A percentile compares a stretch with the other conserved stretches of the same genome.
Conservation (phyloP, 2,113 vertebrate genomes). For the Hymenochirus boettgeri region DNA sequence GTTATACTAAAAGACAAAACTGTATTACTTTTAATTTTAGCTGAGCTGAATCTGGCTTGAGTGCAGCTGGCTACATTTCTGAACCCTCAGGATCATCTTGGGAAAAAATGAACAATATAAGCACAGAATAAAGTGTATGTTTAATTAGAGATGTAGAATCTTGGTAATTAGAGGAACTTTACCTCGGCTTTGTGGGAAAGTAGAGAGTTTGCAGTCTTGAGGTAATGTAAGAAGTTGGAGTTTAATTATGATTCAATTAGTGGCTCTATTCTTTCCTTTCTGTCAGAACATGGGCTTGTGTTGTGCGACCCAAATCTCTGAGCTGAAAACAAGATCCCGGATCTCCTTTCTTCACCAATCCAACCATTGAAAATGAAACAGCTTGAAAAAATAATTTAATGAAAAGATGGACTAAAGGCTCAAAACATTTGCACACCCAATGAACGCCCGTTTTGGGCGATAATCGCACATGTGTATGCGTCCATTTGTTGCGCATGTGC, state of each 20-base stretch:
- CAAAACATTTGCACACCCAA: too few relatives aligned
- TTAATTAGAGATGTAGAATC: neutral
- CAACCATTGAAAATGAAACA: neutral
- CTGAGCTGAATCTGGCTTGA: neutral
- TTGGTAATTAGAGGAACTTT: neutral
- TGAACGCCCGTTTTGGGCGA: too few relatives aligned
- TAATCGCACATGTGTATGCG: too few relatives aligned
- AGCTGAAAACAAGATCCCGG: neutral
- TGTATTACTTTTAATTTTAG: neutral
- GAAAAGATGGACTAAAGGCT: too few relatives aligned
- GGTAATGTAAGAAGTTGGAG: neutral
- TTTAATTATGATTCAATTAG: slow-evolving; percentile 3
- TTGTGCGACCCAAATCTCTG: neutral
- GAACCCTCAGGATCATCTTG: neutral
- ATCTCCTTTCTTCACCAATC: neutral
- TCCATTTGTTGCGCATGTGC: too few relatives aligned
- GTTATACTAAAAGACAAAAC: neutral
- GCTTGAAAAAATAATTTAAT: neutral
- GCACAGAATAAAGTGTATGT: neutral
- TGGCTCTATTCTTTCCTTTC: neutral
- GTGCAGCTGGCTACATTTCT: neutral
- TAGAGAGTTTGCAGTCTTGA: neutral
- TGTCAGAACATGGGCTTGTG: neutral
- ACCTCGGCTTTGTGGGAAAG: neutral
- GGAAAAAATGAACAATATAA: neutral